Evolutionary conservation across 2,113 vertebrate genomes (phyloP).

Genomic region (Halcyon senegalensis): DNA sequence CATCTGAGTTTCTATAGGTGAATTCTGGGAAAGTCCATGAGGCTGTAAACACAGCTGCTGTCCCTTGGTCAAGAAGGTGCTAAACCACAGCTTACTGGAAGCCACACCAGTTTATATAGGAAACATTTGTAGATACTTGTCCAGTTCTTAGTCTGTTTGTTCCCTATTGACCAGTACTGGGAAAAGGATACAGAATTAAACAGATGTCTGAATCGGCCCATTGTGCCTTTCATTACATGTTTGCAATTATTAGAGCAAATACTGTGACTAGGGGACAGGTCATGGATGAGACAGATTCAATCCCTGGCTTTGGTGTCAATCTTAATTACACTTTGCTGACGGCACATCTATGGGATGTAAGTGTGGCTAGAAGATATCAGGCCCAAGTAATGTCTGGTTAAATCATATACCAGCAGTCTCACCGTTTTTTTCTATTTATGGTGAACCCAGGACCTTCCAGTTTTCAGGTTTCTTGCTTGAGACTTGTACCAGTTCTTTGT

Average conservation of each 20-base stretch:
- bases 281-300: not conserved
- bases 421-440: not conserved
- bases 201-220: not conserved
- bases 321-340: not conserved
- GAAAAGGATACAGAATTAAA: not conserved
- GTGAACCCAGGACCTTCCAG: not conserved
- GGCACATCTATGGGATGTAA: not conserved
- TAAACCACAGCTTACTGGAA: not conserved
- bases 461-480: not conserved
- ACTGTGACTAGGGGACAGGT: not conserved
- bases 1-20: not conserved
- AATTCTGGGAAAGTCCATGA: not conserved
- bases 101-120: not conserved
- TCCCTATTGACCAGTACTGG: not conserved
- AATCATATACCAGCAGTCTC: not conserved
- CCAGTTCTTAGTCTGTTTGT: not conserved
- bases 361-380: not conserved
- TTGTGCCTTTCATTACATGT: not conserved
- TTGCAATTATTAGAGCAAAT: not conserved
- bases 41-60: not conserved
- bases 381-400: not conserved
- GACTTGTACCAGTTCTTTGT: not conserved
- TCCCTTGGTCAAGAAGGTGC: not conserved
- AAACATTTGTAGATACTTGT: not conserved
- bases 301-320: not conserved